phyloP scores from a whole-genome alignment of 2,888 invertebrate genomes.

The Acleris literana region DNA sequence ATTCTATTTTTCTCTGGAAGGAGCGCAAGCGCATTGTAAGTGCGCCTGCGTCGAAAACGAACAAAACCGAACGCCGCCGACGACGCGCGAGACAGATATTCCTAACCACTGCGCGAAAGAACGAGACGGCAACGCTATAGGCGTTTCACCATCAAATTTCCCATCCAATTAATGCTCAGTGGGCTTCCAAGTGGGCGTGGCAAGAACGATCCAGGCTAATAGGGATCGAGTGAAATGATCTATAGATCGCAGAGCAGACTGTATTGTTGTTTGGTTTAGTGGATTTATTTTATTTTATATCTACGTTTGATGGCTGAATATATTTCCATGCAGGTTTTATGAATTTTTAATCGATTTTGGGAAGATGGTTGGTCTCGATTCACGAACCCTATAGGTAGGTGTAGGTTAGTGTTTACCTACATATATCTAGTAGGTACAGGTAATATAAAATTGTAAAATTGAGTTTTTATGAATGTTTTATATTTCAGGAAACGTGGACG shows the following conservation, averaged over 20 bases:
- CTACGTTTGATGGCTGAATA: constrained; percentile 75
- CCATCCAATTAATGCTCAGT: constrained; percentile 82
- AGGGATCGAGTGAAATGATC: constrained; percentile 81
- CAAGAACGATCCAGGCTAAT: constrained; percentile 73
- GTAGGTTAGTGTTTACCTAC: too few species aligned
- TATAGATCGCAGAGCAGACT: constrained; percentile 74
- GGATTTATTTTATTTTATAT: constrained; percentile 77
- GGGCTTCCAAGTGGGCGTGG: constrained; percentile 78
- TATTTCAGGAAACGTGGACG: too few species aligned
- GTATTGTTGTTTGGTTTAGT: constrained; percentile 79
- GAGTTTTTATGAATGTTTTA: too few species aligned
- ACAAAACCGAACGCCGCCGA: constrained; percentile 54
- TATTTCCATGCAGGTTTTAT: constrained; percentile 62
- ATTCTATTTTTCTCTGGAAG: constrained; percentile 79
- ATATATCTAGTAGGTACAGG: background rate
- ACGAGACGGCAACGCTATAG: constrained; percentile 57
- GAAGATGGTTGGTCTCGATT: background rate
- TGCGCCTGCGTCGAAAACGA: constrained; percentile 73
- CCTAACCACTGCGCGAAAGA: constrained; percentile 40
- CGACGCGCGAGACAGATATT: constrained; percentile 51
- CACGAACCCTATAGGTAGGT: too few species aligned
- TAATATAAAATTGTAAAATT: background rate
- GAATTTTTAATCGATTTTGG: constrained; percentile 53
- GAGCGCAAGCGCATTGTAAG: constrained; percentile 70
- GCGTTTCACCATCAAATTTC: constrained; percentile 73